Evolutionary conservation across 2,888 invertebrate genomes (phyloP), one percentile per base, ranked within the genome.

Genomic region (Bibio marci): DNA sequence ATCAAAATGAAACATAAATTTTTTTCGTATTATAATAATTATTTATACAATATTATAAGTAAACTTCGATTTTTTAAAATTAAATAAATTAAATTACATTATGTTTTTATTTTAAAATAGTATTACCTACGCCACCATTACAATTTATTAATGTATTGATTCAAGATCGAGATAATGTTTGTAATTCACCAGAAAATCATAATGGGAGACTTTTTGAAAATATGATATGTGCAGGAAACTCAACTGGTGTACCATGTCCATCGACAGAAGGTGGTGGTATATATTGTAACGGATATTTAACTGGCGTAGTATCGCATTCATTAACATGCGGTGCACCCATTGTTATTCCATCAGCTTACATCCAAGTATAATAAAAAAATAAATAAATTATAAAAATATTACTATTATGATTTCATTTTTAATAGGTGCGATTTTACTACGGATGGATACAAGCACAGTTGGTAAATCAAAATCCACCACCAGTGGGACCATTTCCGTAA

Each of bases 241-340:
- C 32, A n/a, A 14, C 13, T 5, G 22, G 25, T 31, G 13, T 31
- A 13, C 31, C 17, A 6, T 44, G 44, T 18, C 12, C 22, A 3
- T 3, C 11, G 11, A 39, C 28, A 19, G 15, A 15, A 15, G 46
- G 46, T 17, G 43, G 39, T 6, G 42, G 41, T 22, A 22, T 46
- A 6, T 43, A 40, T 28, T 46, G 46, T 35, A 35, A 41, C 25
- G 43, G 40, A 17, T 22, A 35, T 22, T 19, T 46, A 17, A 41
- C 40, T 19, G 46, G 42, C 4, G 28, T 46, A 25, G 14, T 42
- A 12, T 36, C 40, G 4, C 17, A 18, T 14, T 40, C 39, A 2
- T 26, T 34, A 12, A 25, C 15, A 2, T 44, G 44, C 35, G 42
- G 40, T n/a, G 35, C 15, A 25, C 11, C 8, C 2, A 37, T 13